Base-by-base conservation (phyloP, 1,140 invertebrate species). In the Oreohelix idahoensis region DNA sequence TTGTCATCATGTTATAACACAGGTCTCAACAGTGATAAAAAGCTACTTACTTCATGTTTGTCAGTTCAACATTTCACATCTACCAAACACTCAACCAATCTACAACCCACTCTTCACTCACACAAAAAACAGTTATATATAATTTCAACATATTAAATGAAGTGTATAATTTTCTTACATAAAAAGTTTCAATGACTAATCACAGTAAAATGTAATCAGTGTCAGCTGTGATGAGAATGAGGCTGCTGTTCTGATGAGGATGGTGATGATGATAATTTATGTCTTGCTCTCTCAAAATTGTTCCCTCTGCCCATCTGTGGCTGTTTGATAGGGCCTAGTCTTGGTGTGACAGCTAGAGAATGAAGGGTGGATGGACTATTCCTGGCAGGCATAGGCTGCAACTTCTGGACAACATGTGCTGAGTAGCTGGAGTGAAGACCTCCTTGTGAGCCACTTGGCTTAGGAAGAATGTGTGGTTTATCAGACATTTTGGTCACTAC, bases 231-330 rank as follows among this genome's bases (percentile, higher is more conserved):
- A 66, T 39, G 32, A 49, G n/a, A 39, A 20, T 29, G 74, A 51
- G 36, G 38, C 23, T 39, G 75, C 11, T n/a, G 53, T 15, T 23
- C 0, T 1, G 32, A 45, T 29, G 66, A 84, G 2, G 81, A 66
- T 20, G 74, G 66, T 42, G 74, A 63, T 8, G 71, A 75, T 39
- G 70, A 63, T 63, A 35, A 42, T 39, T 74, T 53, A 36, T 75
- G 70, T 13, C 71, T 32, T 29, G 36, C 39, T 26, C 80, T 39
- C 15, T 82, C 80, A 75, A 74, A 82, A 39, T 82, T 70, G n/a
- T 74, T 81, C 29, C 80, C 80, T 45, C 58, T 74, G 42, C 80
- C 80, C 80, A 82, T 82, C 71, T 82, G 80, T 45, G 80, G 80
- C 80, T 82, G 80, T 15, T 71, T 38, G 75, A 79, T 70, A 4